These are phyloP conservation scores for Bucco capensis DNA, from an alignment of 2,113 vertebrate genomes.

Conservation along the genomic window DNA sequence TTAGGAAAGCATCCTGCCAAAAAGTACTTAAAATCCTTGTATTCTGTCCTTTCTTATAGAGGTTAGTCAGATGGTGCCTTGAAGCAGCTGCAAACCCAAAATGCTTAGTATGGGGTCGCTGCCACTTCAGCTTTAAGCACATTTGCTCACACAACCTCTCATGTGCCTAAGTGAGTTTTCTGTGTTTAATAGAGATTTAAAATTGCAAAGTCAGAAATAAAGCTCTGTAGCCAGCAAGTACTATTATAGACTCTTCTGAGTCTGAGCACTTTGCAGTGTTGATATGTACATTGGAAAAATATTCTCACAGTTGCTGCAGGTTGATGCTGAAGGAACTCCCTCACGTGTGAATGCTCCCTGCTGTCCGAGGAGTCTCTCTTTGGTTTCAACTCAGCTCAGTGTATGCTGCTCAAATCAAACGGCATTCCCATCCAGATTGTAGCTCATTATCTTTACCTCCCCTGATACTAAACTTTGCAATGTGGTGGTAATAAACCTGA, in stretches of 20 bases:
- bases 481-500: background rate
- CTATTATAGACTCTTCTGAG: background rate
- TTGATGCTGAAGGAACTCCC: background rate
- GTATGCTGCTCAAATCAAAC: background rate
- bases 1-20: conserved; percentile 20
- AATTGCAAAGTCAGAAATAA: background rate
- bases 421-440: background rate
- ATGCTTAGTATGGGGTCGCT: background rate
- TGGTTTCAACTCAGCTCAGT: background rate
- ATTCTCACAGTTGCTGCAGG: background rate
- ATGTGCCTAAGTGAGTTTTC: background rate
- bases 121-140: background rate
- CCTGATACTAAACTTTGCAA: background rate
- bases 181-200: background rate
- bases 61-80: conserved; percentile 31
- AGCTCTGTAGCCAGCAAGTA: background rate
- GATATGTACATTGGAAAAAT: background rate
- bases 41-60: background rate
- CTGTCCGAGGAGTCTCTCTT: background rate
- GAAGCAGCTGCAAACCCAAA: conserved; percentile 28
- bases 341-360: background rate
- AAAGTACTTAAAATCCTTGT: conserved; percentile 43
- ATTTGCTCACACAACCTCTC: accelerated
- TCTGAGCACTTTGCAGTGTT: background rate
- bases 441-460: background rate